Percentiles rank a stretch among this genome's conserved stretches.
phyloP scores from a whole-genome alignment of 1,140 invertebrate genomes.

The Schlechtendalia chinensis region DNA sequence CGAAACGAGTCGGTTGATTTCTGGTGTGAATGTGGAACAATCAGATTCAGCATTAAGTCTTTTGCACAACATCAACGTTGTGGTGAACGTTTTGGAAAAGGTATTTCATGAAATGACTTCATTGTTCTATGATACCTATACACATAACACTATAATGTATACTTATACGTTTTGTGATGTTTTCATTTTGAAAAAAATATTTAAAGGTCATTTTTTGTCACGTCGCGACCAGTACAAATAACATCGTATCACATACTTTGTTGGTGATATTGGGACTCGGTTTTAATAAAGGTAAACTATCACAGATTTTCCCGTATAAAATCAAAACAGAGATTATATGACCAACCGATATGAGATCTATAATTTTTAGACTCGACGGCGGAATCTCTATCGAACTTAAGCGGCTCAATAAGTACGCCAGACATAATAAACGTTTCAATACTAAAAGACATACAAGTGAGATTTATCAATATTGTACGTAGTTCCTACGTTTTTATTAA shows the following conservation, averaged over 20 bases:
- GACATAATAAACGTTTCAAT: constrained; percentile 13
- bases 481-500: not conserved
- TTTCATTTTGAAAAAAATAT: not conserved
- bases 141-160: not conserved
- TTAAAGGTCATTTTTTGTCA: constrained; percentile 27
- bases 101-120: not conserved
- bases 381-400: constrained; percentile 2
- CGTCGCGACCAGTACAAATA: not conserved
- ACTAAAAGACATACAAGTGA: constrained; percentile 25
- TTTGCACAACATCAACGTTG: not conserved
- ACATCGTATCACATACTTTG: constrained; percentile 3
- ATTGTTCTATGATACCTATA: not conserved
- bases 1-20: not conserved
- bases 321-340: not conserved
- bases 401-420: not conserved
- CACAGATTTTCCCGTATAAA: not conserved
- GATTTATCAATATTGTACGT: not conserved
- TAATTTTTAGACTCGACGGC: not conserved
- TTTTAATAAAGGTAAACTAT: constrained; percentile 9
- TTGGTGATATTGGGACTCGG: not conserved
- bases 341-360: not conserved
- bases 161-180: not conserved
- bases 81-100: constrained; percentile 1
- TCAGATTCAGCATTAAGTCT: not conserved
- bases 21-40: not conserved